Evolutionary conservation across 64 coral and sea anemone genomes (phyloP), one percentile per base, ranked within the genome.

Genomic region (Montipora capricornis): DNA sequence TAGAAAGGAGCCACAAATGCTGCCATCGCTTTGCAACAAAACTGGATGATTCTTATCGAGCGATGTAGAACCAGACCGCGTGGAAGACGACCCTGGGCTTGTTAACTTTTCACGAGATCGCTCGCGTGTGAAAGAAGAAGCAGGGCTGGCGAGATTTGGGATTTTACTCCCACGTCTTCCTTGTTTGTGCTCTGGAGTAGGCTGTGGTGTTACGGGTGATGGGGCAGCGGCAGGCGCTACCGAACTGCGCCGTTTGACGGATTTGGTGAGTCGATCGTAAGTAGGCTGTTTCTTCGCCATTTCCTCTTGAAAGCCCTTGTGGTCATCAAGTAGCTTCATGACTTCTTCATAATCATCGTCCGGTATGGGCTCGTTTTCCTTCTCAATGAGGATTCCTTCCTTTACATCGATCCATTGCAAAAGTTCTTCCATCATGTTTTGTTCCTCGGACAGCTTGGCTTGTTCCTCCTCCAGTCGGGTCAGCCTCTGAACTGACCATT

Each of bases 231-330:
- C 83, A 55, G 82, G 82, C 17, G 9, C 62, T 16, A 70, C 64
- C 19, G 90, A 82, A 11, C 80, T 68, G 15, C 97, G 97, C 5
- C 97, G 92, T 92, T 99, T 99, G 47, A 90, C 92, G 11, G 97
- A 94, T 64, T 96, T 99, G 6, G 95, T 94, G 0, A 99, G 86
- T 26, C 89, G 87, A 75, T 99, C 97, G 66, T 99, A 99, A 5
- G 81, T 91, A 3, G 97, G 97, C 46, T 99, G 97, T 92, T 94
- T 99, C 62, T 94, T 99, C 0, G 97, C 92, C 92, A 99, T 94
- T 90, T 92, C 94, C 79, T 99, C 97, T 71, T 99, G 97, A 75
- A 99, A 99, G 8, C 87, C 89, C 90, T 99, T 96, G 79, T 99
- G 97, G 58, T 99, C 97, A n/a, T 99, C 97, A 10, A 99, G 81